Evolutionary conservation across 2,113 vertebrate species (phyloP).

Genomic region (Eupsittula cactorum): DNA sequence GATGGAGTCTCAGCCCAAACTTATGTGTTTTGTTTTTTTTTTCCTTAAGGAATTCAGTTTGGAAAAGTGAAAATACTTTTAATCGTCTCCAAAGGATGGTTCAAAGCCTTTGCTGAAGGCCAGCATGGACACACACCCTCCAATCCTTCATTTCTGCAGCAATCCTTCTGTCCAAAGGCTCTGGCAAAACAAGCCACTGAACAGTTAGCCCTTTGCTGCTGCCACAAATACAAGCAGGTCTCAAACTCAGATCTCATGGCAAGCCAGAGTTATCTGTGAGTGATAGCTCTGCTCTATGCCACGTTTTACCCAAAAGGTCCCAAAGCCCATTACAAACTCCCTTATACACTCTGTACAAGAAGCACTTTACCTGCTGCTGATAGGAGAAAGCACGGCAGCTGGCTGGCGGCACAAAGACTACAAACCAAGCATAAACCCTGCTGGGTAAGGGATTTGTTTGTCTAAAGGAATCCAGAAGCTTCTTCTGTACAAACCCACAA

Average conservation of each 20-base stretch:
- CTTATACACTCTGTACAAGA: neutral
- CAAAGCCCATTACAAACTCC: neutral
- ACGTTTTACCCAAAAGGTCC: neutral
- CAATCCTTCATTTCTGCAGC: neutral
- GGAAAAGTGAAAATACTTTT: neutral
- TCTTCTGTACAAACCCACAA: slow-evolving; percentile 40
- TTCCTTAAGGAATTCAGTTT: neutral
- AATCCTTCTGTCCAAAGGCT: neutral
- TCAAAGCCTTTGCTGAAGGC: neutral
- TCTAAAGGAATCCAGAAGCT: slow-evolving; percentile 19
- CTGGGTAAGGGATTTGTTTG: neutral
- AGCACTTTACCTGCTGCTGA: neutral
- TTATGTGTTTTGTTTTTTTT: no score
- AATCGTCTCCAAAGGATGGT: neutral
- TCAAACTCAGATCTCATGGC: neutral
- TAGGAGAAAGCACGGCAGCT: neutral
- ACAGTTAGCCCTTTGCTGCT: neutral
- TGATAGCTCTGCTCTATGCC: neutral
- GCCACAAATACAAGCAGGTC: neutral
- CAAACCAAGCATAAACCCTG: neutral
- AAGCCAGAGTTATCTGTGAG: neutral
- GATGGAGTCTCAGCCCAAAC: neutral
- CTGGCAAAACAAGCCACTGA: neutral
- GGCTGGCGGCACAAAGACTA: neutral
- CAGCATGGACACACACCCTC: neutral